Percentiles rank a stretch among this genome's conserved stretches.
phyloP scores from a whole-genome alignment of 2,113 vertebrate species.

The Etia nguti region DNA sequence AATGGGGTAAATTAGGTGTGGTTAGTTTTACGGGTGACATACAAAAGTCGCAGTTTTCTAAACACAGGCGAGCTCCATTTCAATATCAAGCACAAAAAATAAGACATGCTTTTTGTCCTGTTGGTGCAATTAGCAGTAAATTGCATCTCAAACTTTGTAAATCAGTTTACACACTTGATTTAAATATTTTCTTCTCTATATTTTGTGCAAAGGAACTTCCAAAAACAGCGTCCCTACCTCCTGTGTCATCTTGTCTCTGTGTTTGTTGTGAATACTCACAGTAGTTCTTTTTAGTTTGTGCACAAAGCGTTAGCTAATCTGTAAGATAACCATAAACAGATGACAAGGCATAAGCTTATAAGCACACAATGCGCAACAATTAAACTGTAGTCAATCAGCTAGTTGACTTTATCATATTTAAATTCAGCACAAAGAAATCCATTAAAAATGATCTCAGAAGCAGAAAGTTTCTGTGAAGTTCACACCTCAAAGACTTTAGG shows the following conservation, averaged over 20 bases:
- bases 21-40: background rate
- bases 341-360: fast-evolving
- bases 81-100: fast-evolving
- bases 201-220: background rate
- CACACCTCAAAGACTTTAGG: too few species aligned
- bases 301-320: background rate
- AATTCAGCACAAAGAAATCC: background rate
- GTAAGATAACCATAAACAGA: background rate
- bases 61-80: background rate
- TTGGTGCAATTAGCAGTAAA: background rate
- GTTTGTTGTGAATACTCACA: background rate
- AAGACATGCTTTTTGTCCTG: background rate
- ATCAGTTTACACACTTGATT: background rate
- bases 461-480: too few species aligned
- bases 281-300: background rate
- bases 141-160: background rate
- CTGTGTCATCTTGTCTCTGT: fast-evolving
- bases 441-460: too few species aligned
- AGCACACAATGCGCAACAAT: background rate
- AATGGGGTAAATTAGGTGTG: fast-evolving
- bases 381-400: background rate
- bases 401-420: background rate
- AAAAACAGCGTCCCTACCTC: fast-evolving
- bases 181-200: background rate
- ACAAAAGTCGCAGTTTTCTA: background rate